Base-by-base conservation (phyloP, 1,140 invertebrate genomes). In the Cataglyphis hispanica region DNA sequence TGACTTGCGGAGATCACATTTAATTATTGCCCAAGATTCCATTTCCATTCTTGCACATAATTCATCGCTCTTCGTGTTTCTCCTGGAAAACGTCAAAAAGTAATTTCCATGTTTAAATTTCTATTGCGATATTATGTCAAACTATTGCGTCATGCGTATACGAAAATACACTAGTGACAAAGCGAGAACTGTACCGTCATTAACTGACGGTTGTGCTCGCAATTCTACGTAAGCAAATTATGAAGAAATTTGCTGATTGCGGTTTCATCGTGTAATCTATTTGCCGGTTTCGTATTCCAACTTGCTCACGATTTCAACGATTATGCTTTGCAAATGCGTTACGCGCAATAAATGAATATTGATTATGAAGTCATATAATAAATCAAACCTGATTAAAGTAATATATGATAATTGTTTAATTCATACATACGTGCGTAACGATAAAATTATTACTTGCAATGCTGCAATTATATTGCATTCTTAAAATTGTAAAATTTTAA, bases 201-300 rank as follows among this genome's bases (percentile, higher is more conserved):
- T 40, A 67, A 67, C 31, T 6, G 16, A 5, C 34, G 34, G n/a
- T 4, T 50, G 25, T 34, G 34, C 2, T 69, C 43, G 50, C 34
- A 31, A 3, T 22, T 78, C 27, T 31, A 31, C 22, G 66, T 80
- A 13, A 58, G 34, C 56, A 66, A 81, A 22, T 74, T 25, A 27
- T 22, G 19, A 74, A 83, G 27, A 83, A 83, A 83, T 60, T 58
- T 37, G 66, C 40, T 37, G 75, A 78, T 77, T 46, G 61, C 76
- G 27, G n/a, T 8, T 63, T n/a, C 5, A 3, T 11, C 50, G 66
- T 53, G 16, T 58, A 43, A 72, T 81, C 77, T 53, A 72, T 81
- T 58, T 40, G 31, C 11, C 61, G 61, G 27, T 72, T 43, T 43
- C 64, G 25, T 16, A 11, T 25, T n/a, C 25, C 6, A 7, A 31